These are phyloP conservation scores for Brachionus paranguensis DNA, from an alignment of 1,140 invertebrate genomes.

Conservation along the genomic window DNA sequence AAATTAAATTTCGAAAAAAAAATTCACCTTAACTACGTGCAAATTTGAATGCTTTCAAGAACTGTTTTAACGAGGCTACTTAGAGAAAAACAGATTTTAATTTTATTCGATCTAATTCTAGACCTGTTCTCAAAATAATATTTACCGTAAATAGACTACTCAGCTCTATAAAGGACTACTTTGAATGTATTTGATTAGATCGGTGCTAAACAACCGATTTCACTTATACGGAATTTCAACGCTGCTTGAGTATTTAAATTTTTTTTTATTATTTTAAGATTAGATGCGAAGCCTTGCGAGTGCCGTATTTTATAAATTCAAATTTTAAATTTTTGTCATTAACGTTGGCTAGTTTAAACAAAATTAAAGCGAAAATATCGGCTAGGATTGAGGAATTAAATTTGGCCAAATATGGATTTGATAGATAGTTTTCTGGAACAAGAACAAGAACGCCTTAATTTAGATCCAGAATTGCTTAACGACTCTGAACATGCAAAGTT, in stretches of 20 bases:
- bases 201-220: not conserved
- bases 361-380: not conserved
- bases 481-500: not conserved
- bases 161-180: not conserved
- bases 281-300: not conserved
- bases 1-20: not conserved
- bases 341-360: not conserved
- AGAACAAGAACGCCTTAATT: not conserved
- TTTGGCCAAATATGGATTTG: not conserved
- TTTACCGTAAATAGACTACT: conserved; percentile 21
- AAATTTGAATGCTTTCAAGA: not conserved
- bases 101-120: not conserved
- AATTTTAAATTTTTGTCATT: not conserved
- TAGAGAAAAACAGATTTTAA: not conserved
- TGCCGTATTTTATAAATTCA: conserved; percentile 4
- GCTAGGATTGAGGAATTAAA: not conserved
- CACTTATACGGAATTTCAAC: not conserved
- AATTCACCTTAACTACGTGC: not conserved
- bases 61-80: conserved; percentile 11
- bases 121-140: not conserved
- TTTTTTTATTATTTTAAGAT: not conserved
- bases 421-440: not conserved
- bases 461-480: not conserved
- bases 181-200: not conserved
- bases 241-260: not conserved